Evolutionary conservation across 2,888 invertebrate genomes (phyloP).

Genomic region (Machimus rusticus): DNA sequence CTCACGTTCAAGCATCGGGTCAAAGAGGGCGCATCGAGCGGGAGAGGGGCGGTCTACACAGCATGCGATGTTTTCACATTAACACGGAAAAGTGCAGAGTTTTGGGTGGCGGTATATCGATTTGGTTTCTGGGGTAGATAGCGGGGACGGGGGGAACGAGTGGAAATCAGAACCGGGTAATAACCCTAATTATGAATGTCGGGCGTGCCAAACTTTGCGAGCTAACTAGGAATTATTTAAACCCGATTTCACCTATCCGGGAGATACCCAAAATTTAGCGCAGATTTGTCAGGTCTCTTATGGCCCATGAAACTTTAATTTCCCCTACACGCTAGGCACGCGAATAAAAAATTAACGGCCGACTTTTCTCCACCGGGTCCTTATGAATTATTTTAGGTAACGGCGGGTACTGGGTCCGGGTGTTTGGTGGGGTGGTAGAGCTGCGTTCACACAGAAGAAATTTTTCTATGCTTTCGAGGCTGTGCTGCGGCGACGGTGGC

Average conservation of each 20-base stretch:
- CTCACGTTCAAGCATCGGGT: neutral
- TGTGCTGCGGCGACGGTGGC: neutral
- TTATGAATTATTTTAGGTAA: neutral
- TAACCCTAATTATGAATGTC: neutral
- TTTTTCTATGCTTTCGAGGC: neutral
- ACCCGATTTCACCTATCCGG: neutral
- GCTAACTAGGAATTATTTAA: neutral
- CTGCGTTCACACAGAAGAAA: neutral
- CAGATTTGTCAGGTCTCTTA: neutral
- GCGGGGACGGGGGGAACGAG: neutral
- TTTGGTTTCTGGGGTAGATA: neutral
- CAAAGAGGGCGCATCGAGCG: neutral
- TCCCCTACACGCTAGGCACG: neutral
- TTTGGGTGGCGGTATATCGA: neutral
- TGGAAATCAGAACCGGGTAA: neutral
- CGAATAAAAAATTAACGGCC: neutral
- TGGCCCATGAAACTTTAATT: neutral
- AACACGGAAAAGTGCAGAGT: neutral
- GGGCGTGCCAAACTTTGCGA: neutral
- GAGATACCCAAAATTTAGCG: neutral
- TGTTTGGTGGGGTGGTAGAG: too few species aligned
- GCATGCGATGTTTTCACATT: neutral
- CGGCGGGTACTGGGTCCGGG: neutral
- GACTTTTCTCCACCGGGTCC: neutral
- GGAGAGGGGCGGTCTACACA: neutral